These are phyloP conservation scores for Euschistus heros DNA, from an alignment of 1,140 invertebrate genomes.

Conservation along the genomic window DNA sequence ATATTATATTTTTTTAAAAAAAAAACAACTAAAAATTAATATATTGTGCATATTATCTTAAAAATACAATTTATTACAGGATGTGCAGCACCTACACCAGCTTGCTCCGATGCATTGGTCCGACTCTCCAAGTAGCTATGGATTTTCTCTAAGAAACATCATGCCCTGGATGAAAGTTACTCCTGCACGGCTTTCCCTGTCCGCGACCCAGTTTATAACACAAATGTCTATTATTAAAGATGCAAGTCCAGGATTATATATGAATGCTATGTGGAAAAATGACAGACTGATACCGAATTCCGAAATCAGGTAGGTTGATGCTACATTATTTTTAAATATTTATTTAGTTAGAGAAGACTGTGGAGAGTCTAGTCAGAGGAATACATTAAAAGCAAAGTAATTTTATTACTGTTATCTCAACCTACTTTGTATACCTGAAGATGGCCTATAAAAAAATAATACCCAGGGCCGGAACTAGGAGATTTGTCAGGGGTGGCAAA, in stretches of 20 bases:
- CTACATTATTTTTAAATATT: too few species aligned
- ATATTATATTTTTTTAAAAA: too few species aligned
- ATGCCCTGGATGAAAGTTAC: slow-evolving; percentile 48
- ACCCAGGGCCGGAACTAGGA: too few species aligned
- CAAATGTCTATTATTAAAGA: slow-evolving; percentile 45
- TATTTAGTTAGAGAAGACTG: too few species aligned
- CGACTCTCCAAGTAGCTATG: slow-evolving; percentile 30
- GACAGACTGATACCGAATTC: slow-evolving; percentile 48
- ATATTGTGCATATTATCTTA: too few species aligned
- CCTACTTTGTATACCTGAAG: too few species aligned
- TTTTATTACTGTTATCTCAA: too few species aligned
- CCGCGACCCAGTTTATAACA: slow-evolving; percentile 40
- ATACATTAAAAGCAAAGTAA: too few species aligned
- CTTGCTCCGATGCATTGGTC: slow-evolving; percentile 53
- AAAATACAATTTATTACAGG: slow-evolving; percentile 26
- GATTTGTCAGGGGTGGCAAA: too few species aligned
- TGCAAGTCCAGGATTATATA: slow-evolving; percentile 53
- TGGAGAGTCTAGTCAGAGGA: too few species aligned
- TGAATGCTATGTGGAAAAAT: slow-evolving; percentile 53
- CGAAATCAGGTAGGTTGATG: slow-evolving; percentile 39
- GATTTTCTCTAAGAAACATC: slow-evolving; percentile 36
- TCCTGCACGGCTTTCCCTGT: slow-evolving; percentile 34
- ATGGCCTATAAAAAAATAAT: too few species aligned
- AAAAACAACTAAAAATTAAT: too few species aligned
- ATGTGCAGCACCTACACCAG: slow-evolving; percentile 51